Percentiles rank a stretch among this genome's conserved stretches.
These are phyloP conservation scores for Chelidonichthys spinosus DNA, from an alignment of 2,797 vertebrate genomes.

Conservation along the genomic window DNA sequence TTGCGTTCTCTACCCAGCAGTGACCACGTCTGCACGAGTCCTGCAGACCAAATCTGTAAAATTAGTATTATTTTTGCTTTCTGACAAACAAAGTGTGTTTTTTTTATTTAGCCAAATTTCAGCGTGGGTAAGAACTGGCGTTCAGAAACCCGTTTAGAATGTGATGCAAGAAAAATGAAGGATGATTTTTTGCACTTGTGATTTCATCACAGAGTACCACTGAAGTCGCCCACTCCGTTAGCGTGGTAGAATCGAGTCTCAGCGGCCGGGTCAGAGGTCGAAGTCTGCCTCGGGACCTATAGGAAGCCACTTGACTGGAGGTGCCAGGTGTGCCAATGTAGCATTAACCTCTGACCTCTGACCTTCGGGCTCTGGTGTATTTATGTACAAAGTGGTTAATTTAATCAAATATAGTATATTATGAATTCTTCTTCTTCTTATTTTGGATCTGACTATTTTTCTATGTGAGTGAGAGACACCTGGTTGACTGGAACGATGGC, in stretches of 20 bases:
- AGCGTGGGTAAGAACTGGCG: conserved; percentile 29
- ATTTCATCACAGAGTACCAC: conserved; percentile 62
- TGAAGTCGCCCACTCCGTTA: conserved; percentile 52
- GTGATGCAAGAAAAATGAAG: conserved; percentile 71
- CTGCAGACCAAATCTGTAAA: conserved; percentile 49
- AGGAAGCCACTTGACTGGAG: conserved; percentile 71
- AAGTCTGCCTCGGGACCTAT: conserved; percentile 45
- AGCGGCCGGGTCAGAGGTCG: not conserved
- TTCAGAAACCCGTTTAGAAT: conserved; percentile 45
- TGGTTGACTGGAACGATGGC: conserved; percentile 82
- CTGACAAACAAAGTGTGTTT: conserved; percentile 39
- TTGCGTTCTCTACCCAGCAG: not conserved
- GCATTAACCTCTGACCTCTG: conserved; percentile 76
- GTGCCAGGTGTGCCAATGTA: conserved; percentile 78
- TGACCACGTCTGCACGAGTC: conserved; percentile 17
- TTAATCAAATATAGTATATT: conserved; percentile 85
- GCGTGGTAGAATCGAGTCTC: conserved; percentile 34
- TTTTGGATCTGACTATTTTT: conserved; percentile 83
- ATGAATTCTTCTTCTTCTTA: conserved; percentile 77
- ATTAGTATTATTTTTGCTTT: conserved; percentile 44
- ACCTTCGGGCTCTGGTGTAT: conserved; percentile 74
- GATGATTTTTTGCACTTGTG: conserved; percentile 78
- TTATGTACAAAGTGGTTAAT: conserved; percentile 86
- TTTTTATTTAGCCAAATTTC: conserved; percentile 59
- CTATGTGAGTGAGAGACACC: conserved; percentile 77